phyloP scores from a whole-genome alignment of 2,888 invertebrate species.

The Harpagoxenus sublaevis region DNA sequence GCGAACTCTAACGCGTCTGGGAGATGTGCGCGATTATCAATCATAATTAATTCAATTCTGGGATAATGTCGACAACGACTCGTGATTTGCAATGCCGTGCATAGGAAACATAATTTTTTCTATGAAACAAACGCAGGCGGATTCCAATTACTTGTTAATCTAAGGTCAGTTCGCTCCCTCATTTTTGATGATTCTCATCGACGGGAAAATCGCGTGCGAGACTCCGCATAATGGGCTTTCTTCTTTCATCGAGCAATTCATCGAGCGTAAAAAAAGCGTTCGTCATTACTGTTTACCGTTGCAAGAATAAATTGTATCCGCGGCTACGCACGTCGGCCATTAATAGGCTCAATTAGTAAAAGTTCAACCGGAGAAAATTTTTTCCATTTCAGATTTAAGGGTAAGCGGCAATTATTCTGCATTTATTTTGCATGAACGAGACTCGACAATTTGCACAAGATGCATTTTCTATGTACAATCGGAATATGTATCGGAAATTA shows the following conservation, averaged over 20 bases:
- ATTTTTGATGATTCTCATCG: not conserved
- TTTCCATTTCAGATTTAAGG: not conserved
- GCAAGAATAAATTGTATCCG: not conserved
- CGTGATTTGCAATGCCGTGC: not conserved
- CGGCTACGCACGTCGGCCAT: not conserved
- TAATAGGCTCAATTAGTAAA: slow-evolving; percentile 7
- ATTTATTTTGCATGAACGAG: not conserved
- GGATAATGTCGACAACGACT: not conserved
- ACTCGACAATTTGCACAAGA: not conserved
- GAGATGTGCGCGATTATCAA: not conserved
- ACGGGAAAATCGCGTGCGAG: slow-evolving; percentile 20
- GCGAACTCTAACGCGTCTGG: not conserved
- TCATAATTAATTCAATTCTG: slow-evolving; percentile 1
- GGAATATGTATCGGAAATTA: not conserved
- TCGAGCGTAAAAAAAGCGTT: not conserved
- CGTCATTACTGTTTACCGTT: slow-evolving; percentile 30
- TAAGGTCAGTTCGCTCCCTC: not conserved
- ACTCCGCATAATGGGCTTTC: slow-evolving; percentile 18
- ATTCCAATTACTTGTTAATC: slow-evolving; percentile 1
- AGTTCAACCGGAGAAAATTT: not conserved
- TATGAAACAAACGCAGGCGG: not conserved
- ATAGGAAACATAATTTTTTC: not conserved
- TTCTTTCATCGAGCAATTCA: slow-evolving; percentile 28
- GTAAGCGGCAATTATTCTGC: not conserved
- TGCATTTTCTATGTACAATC: not conserved